Conservation (phyloP, 2,113 vertebrate species). For the Hypomesus transpacificus region DNA sequence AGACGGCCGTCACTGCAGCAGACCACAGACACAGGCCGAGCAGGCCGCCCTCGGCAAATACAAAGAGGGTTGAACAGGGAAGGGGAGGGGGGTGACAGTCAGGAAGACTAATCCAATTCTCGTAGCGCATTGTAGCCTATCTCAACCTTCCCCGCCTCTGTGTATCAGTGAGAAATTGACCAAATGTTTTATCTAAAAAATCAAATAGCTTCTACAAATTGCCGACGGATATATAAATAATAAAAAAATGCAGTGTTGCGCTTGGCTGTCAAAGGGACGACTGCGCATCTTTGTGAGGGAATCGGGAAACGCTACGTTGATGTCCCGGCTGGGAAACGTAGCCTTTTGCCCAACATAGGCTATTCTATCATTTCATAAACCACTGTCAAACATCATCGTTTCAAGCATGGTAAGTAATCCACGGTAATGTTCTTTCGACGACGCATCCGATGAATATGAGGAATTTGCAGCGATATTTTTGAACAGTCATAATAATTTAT, state of each 20-base stretch:
- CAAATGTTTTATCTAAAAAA: slow-evolving; percentile 48
- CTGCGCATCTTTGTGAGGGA: slow-evolving; percentile 72
- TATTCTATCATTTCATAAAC: slow-evolving; percentile 45
- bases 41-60: slow-evolving; percentile 60
- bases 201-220: slow-evolving; percentile 27
- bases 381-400: slow-evolving; percentile 54
- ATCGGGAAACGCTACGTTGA: slow-evolving; percentile 68
- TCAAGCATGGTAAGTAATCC: slow-evolving; percentile 67
- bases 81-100: slow-evolving; percentile 29
- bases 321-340: slow-evolving; percentile 67
- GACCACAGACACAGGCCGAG: slow-evolving; percentile 51
- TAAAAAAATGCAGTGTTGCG: slow-evolving; percentile 62
- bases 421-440: slow-evolving; percentile 40
- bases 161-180: slow-evolving; percentile 36
- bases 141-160: slow-evolving; percentile 30
- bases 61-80: slow-evolving; percentile 48
- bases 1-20: slow-evolving; percentile 44
- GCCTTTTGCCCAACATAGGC: slow-evolving; percentile 31
- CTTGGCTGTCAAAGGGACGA: slow-evolving; percentile 40
- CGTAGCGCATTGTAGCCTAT: slow-evolving; percentile 36
- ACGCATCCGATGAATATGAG: slow-evolving; percentile 48
- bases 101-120: slow-evolving; percentile 41
- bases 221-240: slow-evolving; percentile 63
- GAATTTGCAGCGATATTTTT: slow-evolving; percentile 52
- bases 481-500: slow-evolving; percentile 70